Conservation (phyloP, 2,113 vertebrate species). For the Leucopternis melanops region DNA sequence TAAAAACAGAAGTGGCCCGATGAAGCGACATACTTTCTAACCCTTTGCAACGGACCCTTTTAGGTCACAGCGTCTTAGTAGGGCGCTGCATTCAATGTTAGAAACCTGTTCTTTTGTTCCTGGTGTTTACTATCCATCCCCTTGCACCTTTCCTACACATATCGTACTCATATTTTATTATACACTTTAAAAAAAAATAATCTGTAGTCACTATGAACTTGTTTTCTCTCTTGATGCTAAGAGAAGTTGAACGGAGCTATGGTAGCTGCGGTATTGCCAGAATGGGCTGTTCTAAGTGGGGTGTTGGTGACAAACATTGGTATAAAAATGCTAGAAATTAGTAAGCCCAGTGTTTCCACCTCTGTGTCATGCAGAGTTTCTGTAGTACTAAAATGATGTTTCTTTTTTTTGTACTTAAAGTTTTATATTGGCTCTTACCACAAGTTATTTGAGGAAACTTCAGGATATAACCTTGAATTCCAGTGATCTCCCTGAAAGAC, state of each 20-base stretch:
- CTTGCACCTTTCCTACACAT: neutral
- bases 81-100: neutral
- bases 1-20: neutral
- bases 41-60: neutral
- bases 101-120: neutral
- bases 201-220: neutral
- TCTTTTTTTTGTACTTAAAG: neutral
- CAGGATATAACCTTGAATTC: neutral
- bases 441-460: neutral
- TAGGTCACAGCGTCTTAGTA: neutral
- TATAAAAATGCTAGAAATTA: neutral
- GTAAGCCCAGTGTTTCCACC: neutral
- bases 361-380: neutral
- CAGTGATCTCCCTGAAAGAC: neutral
- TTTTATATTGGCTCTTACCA: neutral
- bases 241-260: neutral
- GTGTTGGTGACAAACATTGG: neutral
- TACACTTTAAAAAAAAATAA: neutral
- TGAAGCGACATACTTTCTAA: neutral
- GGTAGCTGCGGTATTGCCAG: neutral
- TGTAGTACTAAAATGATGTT: neutral
- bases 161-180: neutral
- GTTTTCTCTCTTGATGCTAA: neutral
- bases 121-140: neutral
- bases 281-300: neutral